Base-by-base conservation (phyloP, 2,888 invertebrate genomes). In the Hipparchia semele region DNA sequence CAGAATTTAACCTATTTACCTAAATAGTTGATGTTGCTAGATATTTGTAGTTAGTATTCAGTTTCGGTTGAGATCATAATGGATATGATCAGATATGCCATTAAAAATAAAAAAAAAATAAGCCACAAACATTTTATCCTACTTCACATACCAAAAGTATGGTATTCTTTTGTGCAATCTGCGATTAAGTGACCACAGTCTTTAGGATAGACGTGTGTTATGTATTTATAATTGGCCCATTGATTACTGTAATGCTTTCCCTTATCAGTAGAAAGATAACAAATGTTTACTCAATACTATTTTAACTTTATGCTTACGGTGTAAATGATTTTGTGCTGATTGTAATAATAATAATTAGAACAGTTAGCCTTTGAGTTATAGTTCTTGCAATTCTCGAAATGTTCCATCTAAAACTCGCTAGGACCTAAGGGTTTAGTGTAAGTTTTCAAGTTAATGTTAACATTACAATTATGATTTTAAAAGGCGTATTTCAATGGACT, bases 161-260 rank as follows among this genome's bases (percentile, higher is more conserved):
- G 69, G 69, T 53, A n/a, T 33, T 46, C 59, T 7, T 69, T 82
- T 81, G 79, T 82, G 84, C 85, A 84, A 85, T 84, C 83, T 81
- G 80, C 78, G 80, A 79, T 80, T 83, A 78, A 79, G 76, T 80
- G 78, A 75, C 75, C 78, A 71, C 73, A 73, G 75, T 70, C 33
- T 73, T 62, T 12, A 12, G 54, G 59, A 68, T 70, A 75, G 70
- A 75, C 62, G 59, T 62, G 10, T 60, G 68, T 56, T 73, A 71
- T 71, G 13, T 73, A 64, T 45, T n/a, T 75, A 75, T 76, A 75
- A 77, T 77, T 73, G 56, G 64, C 59, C 67, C 68, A 71, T 74
- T 73, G 72, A 73, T 76, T 60, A 72, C 49, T 9, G 51, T 70
- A 73, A 72, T 72, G 66, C 71, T 51, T 67, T 53, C 10, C 67